Conservation (phyloP, 2,888 invertebrate species). For the Myopa testacea region DNA sequence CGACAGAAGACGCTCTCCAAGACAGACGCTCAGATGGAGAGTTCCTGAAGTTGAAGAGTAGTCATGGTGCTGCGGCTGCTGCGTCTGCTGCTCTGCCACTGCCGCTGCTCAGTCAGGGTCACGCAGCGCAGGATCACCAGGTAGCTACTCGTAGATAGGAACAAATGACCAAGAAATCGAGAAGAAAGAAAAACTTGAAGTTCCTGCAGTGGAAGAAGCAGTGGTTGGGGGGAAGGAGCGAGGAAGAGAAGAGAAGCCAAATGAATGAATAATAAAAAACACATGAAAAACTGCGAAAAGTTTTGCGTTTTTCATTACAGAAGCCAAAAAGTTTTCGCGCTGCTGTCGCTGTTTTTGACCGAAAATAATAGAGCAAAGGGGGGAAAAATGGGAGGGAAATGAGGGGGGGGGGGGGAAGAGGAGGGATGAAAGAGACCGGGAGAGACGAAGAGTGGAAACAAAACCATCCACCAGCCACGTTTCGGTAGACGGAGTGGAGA, state of each 20-base stretch:
- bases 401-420: not conserved
- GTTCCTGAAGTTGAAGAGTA: not conserved
- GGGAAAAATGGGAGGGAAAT: not conserved
- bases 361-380: not conserved
- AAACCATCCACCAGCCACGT: too few species aligned
- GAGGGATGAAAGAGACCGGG: not conserved
- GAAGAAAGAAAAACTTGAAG: slow-evolving; percentile 10
- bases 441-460: not conserved
- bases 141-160: not conserved
- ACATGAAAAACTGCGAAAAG: slow-evolving; percentile 21
- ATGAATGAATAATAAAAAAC: slow-evolving; percentile 20
- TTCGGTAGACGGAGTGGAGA: too few species aligned
- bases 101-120: not conserved
- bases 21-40: not conserved
- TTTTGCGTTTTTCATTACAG: slow-evolving; percentile 31
- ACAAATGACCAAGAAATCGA: slow-evolving; percentile 22
- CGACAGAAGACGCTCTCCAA: slow-evolving; percentile 34
- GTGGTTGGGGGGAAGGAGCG: not conserved
- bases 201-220: not conserved
- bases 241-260: not conserved
- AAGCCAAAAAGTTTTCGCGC: slow-evolving; percentile 25
- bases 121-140: not conserved
- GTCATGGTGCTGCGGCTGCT: not conserved
- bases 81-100: slow-evolving; percentile 1
- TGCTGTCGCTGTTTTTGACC: slow-evolving; percentile 27